Percentiles rank a stretch among this genome's conserved stretches.
phyloP scores from a whole-genome alignment of 2,113 vertebrate species.

The Aramus guarauna region DNA sequence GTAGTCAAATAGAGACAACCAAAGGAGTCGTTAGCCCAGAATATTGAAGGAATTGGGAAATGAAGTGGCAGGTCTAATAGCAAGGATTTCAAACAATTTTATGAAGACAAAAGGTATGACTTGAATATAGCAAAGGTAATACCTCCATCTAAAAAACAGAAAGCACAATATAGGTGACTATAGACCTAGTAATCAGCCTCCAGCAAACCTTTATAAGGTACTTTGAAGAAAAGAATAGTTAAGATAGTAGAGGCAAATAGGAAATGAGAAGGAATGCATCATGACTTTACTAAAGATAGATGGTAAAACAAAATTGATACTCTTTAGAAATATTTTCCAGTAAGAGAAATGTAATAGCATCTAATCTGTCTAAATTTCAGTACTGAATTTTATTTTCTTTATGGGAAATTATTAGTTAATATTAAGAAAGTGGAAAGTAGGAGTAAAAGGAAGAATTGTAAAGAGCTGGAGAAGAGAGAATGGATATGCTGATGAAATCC shows the following conservation, averaged over 20 bases:
- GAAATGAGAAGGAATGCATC: not conserved
- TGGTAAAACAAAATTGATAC: not conserved
- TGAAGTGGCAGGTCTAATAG: not conserved
- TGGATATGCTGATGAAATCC: not conserved
- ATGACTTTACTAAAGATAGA: not conserved
- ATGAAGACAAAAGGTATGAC: not conserved
- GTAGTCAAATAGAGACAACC: not conserved
- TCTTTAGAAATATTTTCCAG: not conserved
- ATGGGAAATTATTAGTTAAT: not conserved
- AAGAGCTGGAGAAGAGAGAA: not conserved
- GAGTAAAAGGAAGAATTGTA: not conserved
- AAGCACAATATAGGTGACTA: not conserved
- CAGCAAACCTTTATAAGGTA: not conserved
- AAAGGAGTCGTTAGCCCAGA: not conserved
- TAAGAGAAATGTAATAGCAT: not conserved
- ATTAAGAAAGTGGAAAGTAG: not conserved
- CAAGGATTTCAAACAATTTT: not conserved
- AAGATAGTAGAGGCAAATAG: not conserved
- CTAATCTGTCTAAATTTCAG: not conserved
- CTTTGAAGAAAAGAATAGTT: not conserved
- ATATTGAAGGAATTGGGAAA: not conserved
- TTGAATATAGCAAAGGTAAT: not conserved
- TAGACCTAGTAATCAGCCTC: not conserved
- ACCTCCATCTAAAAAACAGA: not conserved
- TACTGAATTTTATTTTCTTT: not conserved